Percentiles rank a stretch among this genome's conserved stretches.
phyloP scores from a whole-genome alignment of 1,140 invertebrate genomes.

The Listronotus bonariensis region DNA sequence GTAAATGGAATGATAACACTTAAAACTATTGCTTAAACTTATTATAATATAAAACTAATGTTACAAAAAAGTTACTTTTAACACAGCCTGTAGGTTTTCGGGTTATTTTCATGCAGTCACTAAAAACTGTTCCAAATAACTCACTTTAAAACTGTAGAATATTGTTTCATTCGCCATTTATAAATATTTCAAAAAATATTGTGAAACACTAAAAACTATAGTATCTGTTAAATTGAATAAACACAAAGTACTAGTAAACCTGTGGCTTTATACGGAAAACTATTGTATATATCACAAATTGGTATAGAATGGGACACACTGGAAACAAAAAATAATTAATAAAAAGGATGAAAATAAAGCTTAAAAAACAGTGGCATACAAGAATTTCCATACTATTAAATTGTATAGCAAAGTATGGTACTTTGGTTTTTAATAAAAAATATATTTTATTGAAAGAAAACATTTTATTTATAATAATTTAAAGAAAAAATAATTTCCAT shows the following conservation, averaged over 20 bases:
- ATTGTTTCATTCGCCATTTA: constrained; percentile 25
- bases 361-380: no score
- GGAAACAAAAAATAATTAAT: constrained; percentile 10
- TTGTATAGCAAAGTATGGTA: no score
- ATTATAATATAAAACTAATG: constrained; percentile 34
- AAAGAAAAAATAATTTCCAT: no score
- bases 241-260: constrained; percentile 12
- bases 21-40: constrained; percentile 28
- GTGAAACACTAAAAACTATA: constrained; percentile 42
- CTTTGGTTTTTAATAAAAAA: no score
- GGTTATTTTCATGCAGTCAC: constrained; percentile 30
- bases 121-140: constrained; percentile 31
- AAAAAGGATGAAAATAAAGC: no score
- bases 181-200: constrained; percentile 41
- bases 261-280: constrained; percentile 26
- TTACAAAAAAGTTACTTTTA: constrained; percentile 42
- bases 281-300: constrained; percentile 46
- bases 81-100: constrained; percentile 49
- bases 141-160: constrained; percentile 26
- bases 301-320: constrained; percentile 25
- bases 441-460: no score
- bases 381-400: no score
- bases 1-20: constrained; percentile 47
- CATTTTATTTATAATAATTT: no score
- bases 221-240: constrained; percentile 16